Evolutionary conservation across 2,888 invertebrate species (phyloP).

Genomic region (Noctua comes): DNA sequence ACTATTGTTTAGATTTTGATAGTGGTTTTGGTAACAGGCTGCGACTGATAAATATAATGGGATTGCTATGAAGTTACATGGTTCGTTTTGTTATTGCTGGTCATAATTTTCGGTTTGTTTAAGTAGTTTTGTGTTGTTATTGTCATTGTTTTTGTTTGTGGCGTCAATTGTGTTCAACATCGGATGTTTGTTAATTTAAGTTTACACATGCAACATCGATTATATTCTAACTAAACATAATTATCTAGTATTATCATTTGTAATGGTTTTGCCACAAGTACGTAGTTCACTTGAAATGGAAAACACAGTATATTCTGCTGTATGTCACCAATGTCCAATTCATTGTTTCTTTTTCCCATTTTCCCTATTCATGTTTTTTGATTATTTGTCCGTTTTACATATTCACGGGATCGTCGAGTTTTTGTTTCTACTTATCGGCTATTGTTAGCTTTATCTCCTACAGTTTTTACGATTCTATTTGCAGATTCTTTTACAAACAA

Average conservation of each 20-base stretch:
- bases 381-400: slow-evolving; percentile 44
- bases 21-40: slow-evolving; percentile 64
- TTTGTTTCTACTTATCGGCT: slow-evolving; percentile 27
- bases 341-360: slow-evolving; percentile 32
- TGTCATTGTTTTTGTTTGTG: slow-evolving; percentile 39
- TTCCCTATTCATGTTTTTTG: slow-evolving; percentile 46
- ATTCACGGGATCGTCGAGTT: slow-evolving; percentile 34
- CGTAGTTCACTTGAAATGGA: slow-evolving; percentile 4
- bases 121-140: slow-evolving; percentile 28
- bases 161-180: slow-evolving; percentile 20
- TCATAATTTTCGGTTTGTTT: slow-evolving; percentile 46
- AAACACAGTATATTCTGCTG: slow-evolving; percentile 22
- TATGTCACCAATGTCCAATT: slow-evolving; percentile 33
- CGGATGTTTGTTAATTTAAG: slow-evolving; percentile 22
- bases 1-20: slow-evolving; percentile 71
- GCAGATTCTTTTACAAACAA: slow-evolving; percentile 48
- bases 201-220: slow-evolving; percentile 5
- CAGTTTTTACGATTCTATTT: slow-evolving; percentile 26
- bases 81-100: slow-evolving; percentile 54
- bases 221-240: background rate
- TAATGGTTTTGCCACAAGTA: background rate
- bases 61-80: slow-evolving; percentile 57
- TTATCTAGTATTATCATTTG: slow-evolving; percentile 3
- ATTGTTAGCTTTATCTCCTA: slow-evolving; percentile 27
- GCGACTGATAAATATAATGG: slow-evolving; percentile 64